Conservation (phyloP, 1,140 invertebrate genomes). For the Drosophila orena region DNA sequence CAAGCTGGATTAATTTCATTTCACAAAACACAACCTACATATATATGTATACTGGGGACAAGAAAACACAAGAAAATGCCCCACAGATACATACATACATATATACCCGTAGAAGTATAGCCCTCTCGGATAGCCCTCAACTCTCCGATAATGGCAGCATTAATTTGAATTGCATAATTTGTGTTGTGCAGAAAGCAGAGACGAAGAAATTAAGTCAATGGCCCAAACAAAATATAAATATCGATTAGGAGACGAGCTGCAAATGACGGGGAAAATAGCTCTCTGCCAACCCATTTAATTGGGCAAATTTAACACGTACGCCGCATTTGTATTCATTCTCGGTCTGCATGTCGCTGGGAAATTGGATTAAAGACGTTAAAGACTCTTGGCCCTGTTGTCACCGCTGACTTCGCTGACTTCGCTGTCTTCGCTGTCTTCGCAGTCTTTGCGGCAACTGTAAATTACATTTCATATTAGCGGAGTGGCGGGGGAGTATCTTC, state of each 20-base stretch:
- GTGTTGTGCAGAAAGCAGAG: conserved; percentile 58
- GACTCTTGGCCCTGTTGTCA: conserved; percentile 45
- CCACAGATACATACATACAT: not conserved
- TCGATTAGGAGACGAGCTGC: conserved; percentile 65
- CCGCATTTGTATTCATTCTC: conserved; percentile 81
- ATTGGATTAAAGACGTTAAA: conserved; percentile 82
- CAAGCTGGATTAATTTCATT: conserved; percentile 79
- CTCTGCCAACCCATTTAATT: conserved; percentile 78
- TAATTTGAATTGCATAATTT: conserved; percentile 84
- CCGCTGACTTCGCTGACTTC: conserved; percentile 19
- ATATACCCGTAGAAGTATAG: too few species aligned
- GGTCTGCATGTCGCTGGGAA: conserved; percentile 70
- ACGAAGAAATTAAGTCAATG: conserved; percentile 79
- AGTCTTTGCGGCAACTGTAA: conserved; percentile 65
- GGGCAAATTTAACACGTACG: conserved; percentile 80
- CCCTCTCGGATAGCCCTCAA: conserved; percentile 10
- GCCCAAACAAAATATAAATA: conserved; percentile 80
- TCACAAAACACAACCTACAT: conserved; percentile 22
- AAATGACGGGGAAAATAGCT: conserved; percentile 54
- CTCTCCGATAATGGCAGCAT: conserved; percentile 63
- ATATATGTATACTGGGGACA: not conserved
- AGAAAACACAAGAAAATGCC: conserved; percentile 18
- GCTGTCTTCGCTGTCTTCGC: conserved; percentile 22
- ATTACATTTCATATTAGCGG: conserved; percentile 71
- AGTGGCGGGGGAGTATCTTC: not conserved